A percentile compares a stretch with the other conserved stretches of the same genome.
These are phyloP conservation scores for Melanostoma mellinum DNA, from an alignment of 2,888 invertebrate species.

Conservation along the genomic window DNA sequence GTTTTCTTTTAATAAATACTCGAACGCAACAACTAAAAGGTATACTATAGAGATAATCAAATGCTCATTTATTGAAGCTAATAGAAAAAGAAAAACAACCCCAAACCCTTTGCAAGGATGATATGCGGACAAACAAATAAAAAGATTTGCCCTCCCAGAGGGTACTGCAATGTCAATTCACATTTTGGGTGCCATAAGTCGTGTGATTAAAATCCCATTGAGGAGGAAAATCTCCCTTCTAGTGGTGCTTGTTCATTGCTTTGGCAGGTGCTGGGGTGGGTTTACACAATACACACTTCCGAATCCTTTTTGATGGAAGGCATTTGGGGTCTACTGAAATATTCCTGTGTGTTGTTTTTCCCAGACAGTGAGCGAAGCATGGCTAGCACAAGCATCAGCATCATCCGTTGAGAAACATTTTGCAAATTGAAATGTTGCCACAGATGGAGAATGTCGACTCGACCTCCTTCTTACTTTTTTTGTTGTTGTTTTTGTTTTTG, in stretches of 20 bases:
- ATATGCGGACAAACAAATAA: constrained; percentile 62
- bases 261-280: constrained; percentile 71
- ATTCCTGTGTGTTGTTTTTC: constrained; percentile 40
- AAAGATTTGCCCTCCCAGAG: constrained; percentile 59
- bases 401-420: constrained; percentile 74
- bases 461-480: constrained; percentile 46
- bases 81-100: constrained; percentile 75
- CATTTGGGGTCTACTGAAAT: constrained; percentile 51
- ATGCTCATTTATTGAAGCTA: constrained; percentile 81
- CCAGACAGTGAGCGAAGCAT: constrained; percentile 30
- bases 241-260: constrained; percentile 32
- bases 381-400: constrained; percentile 57
- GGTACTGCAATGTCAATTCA: constrained; percentile 78
- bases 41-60: constrained; percentile 75
- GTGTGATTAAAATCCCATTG: constrained; percentile 82
- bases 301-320: constrained; percentile 68
- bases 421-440: constrained; percentile 73
- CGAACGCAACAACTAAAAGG: constrained; percentile 41
- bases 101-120: constrained; percentile 30
- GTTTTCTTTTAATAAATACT: constrained; percentile 42
- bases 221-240: constrained; percentile 71
- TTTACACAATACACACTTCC: constrained; percentile 65
- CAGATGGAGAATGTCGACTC: constrained; percentile 71
- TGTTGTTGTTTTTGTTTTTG: constrained; percentile 22
- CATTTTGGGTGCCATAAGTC: constrained; percentile 82